phyloP scores from a whole-genome alignment of 1,140 invertebrate species.

The Drosophila seguyi region DNA sequence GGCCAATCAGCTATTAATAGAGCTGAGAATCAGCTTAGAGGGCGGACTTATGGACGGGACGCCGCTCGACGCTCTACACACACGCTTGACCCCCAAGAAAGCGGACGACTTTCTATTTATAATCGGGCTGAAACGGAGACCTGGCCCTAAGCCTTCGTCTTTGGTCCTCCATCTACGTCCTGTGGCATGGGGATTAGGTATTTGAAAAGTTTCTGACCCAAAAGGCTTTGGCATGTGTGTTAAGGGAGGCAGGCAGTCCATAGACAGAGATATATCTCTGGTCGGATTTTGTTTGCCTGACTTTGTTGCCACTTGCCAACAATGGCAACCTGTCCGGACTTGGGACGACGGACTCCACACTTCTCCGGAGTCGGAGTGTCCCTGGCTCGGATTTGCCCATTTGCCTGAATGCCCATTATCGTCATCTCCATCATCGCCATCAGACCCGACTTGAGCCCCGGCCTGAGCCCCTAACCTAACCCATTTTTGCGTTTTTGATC shows the following conservation, averaged over 20 bases:
- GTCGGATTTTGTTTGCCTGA: conserved; percentile 76
- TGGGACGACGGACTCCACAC: background rate
- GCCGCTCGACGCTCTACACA: conserved; percentile 25
- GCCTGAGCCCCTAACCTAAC: conserved; percentile 40
- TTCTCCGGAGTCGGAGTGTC: conserved; percentile 17
- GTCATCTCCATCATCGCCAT: conserved; percentile 67
- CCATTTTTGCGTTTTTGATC: conserved; percentile 73
- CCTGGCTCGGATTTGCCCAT: conserved; percentile 64
- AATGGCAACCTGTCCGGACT: conserved; percentile 66
- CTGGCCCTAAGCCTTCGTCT: conserved; percentile 45
- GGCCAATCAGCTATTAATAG: conserved; percentile 74
- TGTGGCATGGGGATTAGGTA: conserved; percentile 73
- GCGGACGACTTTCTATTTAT: conserved; percentile 50
- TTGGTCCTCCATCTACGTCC: conserved; percentile 35
- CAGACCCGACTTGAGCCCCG: conserved; percentile 35
- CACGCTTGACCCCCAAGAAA: conserved; percentile 27
- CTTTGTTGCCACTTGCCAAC: conserved; percentile 80
- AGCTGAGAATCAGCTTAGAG: conserved; percentile 52
- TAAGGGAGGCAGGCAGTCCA: conserved; percentile 30
- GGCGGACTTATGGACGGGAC: conserved; percentile 44
- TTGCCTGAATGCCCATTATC: conserved; percentile 80
- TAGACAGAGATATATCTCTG: conserved; percentile 65
- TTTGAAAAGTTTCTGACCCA: conserved; percentile 82
- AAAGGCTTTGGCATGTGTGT: conserved; percentile 64
- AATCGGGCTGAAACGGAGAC: conserved; percentile 37